phyloP scores from a whole-genome alignment of 2,888 invertebrate genomes.

The Argyresthia albistria region DNA sequence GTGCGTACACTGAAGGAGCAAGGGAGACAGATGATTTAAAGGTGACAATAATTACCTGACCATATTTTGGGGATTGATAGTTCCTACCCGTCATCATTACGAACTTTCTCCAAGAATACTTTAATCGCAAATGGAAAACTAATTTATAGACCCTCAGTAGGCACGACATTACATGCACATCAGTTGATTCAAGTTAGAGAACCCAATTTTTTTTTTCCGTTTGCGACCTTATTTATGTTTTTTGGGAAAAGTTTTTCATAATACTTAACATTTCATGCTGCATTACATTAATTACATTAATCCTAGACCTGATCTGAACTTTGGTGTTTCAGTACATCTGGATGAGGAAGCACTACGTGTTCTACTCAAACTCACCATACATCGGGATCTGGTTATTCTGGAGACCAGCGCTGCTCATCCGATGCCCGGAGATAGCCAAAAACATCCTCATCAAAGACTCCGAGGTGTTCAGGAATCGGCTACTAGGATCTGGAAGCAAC shows the following conservation, averaged over 20 bases:
- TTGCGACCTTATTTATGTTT: too few species aligned
- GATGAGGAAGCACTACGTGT: slow-evolving; percentile 27
- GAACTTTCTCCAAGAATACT: too few species aligned
- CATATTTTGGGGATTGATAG: too few species aligned
- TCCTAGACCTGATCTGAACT: not conserved
- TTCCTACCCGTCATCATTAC: too few species aligned
- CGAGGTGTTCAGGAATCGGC: slow-evolving; percentile 33
- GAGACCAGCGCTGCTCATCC: slow-evolving; percentile 38
- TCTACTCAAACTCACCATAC: slow-evolving; percentile 25
- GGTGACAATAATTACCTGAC: too few species aligned
- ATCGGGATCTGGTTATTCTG: slow-evolving; percentile 46
- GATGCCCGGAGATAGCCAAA: slow-evolving; percentile 33
- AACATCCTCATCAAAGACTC: slow-evolving; percentile 37
- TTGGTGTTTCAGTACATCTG: slow-evolving; percentile 25
- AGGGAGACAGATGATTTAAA: too few species aligned
- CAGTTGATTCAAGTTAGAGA: too few species aligned
- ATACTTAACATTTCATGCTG: not conserved
- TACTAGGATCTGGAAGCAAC: slow-evolving; percentile 10
- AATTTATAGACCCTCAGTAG: too few species aligned
- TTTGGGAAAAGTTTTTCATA: not conserved
- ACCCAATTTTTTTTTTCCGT: too few species aligned
- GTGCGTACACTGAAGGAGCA: too few species aligned
- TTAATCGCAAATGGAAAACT: too few species aligned
- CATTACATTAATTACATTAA: not conserved
- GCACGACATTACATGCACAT: too few species aligned